phyloP scores from a whole-genome alignment of 1,140 invertebrate species.

The Hermetia illucens region DNA sequence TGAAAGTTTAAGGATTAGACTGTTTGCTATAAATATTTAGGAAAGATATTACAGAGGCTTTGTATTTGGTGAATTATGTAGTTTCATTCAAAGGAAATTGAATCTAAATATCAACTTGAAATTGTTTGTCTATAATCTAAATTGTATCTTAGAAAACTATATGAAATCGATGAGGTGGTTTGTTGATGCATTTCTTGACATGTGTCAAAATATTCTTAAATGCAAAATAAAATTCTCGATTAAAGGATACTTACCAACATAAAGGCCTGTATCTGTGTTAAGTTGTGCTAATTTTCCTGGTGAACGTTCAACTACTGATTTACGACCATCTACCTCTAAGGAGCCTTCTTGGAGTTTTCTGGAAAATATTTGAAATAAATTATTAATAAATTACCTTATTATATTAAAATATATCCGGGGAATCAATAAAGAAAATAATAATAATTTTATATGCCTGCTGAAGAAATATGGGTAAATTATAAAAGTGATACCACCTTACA shows the following conservation, averaged over 20 bases:
- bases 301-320: conserved; percentile 58
- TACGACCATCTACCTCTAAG: conserved; percentile 70
- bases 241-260: conserved; percentile 55
- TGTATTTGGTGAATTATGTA: too few relatives aligned
- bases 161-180: too few relatives aligned
- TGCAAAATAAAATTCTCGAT: conserved; percentile 1
- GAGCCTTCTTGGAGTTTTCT: conserved; percentile 77
- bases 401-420: not conserved
- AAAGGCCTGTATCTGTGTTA: conserved; percentile 71
- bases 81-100: too few relatives aligned
- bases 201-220: not conserved
- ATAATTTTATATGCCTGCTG: not conserved
- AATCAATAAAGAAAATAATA: conserved; percentile 2
- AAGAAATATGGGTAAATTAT: conserved; percentile 1
- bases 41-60: too few relatives aligned
- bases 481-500: too few relatives aligned
- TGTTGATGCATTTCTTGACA: too few relatives aligned
- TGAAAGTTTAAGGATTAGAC: too few relatives aligned
- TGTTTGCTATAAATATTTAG: too few relatives aligned
- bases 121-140: too few relatives aligned
- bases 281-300: conserved; percentile 71
- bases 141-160: too few relatives aligned
- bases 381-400: not conserved
- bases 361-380: conserved; percentile 15
- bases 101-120: too few relatives aligned